Conservation (phyloP, 1,140 invertebrate genomes). For the Aphelinus certus region DNA sequence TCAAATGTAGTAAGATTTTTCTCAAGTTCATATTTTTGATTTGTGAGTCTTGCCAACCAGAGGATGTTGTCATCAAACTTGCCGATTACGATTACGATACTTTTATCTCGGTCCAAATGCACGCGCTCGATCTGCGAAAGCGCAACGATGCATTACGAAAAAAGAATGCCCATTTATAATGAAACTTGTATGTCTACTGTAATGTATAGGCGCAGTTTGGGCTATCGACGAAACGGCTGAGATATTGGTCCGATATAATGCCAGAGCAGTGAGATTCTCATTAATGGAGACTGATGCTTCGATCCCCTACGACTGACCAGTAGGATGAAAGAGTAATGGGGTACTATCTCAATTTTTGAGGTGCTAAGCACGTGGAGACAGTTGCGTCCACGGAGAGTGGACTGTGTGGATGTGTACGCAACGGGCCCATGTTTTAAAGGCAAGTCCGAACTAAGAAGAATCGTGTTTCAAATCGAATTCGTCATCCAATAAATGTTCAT, state of each 20-base stretch:
- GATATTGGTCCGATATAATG: not conserved
- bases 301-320: slow-evolving; percentile 13
- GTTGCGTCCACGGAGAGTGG: slow-evolving; percentile 1
- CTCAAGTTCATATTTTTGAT: too few relatives aligned
- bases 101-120: slow-evolving; percentile 28
- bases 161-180: slow-evolving; percentile 34
- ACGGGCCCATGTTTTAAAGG: slow-evolving; percentile 13
- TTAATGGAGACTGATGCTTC: slow-evolving; percentile 17
- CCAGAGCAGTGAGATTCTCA: slow-evolving; percentile 2
- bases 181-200: slow-evolving; percentile 27
- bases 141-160: not conserved
- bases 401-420: not conserved
- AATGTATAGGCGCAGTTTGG: slow-evolving; percentile 39
- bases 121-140: not conserved
- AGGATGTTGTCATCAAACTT: too few relatives aligned
- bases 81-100: slow-evolving; percentile 4
- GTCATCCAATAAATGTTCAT: not conserved
- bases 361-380: not conserved
- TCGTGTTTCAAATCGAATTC: slow-evolving; percentile 9
- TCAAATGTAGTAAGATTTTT: too few relatives aligned
- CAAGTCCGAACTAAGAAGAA: slow-evolving; percentile 4
- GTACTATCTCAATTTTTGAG: not conserved
- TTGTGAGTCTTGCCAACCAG: too few relatives aligned
- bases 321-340: slow-evolving; percentile 23
- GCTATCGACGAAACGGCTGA: slow-evolving; percentile 30